Evolutionary conservation across 2,797 vertebrate genomes (phyloP).

Genomic region (Petrocephalus schoutedeni): DNA sequence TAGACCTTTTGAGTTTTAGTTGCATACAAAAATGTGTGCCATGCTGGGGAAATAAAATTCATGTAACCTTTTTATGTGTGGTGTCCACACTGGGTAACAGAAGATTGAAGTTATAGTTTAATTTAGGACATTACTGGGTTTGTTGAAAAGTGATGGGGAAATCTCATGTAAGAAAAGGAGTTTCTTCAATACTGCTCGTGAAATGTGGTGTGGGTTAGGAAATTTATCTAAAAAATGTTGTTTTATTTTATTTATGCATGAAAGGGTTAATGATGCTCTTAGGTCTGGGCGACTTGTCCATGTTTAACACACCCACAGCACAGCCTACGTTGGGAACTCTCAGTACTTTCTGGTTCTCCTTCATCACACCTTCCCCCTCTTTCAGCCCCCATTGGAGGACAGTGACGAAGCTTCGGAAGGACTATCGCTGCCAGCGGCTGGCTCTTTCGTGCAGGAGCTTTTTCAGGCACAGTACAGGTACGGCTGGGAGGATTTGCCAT

Average conservation of each 20-base stretch:
- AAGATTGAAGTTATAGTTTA: background rate
- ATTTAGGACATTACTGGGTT: background rate
- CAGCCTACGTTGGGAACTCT: background rate
- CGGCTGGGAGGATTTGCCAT: background rate
- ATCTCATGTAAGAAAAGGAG: background rate
- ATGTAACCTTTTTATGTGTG: background rate
- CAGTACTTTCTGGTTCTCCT: background rate
- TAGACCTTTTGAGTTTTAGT: background rate
- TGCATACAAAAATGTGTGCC: background rate
- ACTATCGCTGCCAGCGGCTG: slow-evolving; percentile 80
- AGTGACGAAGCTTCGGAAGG: slow-evolving; percentile 79
- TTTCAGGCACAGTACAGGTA: slow-evolving; percentile 99
- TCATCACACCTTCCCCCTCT: slow-evolving; percentile 26
- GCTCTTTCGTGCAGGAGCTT: slow-evolving; percentile 94
- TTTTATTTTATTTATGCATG: background rate
- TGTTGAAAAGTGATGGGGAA: background rate
- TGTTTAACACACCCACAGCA: background rate
- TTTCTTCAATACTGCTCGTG: background rate
- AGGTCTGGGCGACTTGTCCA: background rate
- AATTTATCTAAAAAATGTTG: background rate
- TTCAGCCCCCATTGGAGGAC: slow-evolving; percentile 80
- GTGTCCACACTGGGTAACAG: background rate
- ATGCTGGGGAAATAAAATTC: background rate
- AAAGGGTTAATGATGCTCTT: background rate
- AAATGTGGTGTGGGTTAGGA: background rate